Evolutionary conservation across 2,888 invertebrate species (phyloP).

Genomic region (Tetheella fluctuosa): DNA sequence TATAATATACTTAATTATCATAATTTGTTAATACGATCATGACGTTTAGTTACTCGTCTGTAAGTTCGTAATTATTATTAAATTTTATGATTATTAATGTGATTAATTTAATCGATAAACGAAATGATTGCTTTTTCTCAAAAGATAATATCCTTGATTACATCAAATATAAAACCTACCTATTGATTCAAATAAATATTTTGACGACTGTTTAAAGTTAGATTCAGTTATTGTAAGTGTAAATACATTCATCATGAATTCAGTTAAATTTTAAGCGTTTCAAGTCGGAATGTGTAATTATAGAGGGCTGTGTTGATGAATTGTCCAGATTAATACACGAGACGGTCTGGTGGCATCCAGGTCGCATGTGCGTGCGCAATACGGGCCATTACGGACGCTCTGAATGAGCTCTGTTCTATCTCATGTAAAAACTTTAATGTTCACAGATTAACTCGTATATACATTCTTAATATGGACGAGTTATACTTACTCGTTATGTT

Average conservation of each 20-base stretch:
- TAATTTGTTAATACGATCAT: not conserved
- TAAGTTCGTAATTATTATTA: not conserved
- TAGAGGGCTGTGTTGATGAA: slow-evolving; percentile 64
- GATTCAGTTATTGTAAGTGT: not conserved
- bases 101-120: not conserved
- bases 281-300: slow-evolving; percentile 49
- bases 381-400: slow-evolving; percentile 58
- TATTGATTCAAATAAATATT: not conserved
- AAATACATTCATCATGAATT: slow-evolving; percentile 23
- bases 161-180: not conserved
- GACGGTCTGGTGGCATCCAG: slow-evolving; percentile 74
- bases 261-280: slow-evolving; percentile 24
- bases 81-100: not conserved
- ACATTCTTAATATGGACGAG: slow-evolving; percentile 24
- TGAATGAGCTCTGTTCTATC: slow-evolving; percentile 68
- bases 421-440: slow-evolving; percentile 54
- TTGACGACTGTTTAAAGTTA: not conserved
- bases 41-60: not conserved
- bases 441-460: slow-evolving; percentile 47
- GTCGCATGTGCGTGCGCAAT: slow-evolving; percentile 67
- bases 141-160: not conserved
- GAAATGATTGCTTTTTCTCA: not conserved
- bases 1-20: not conserved
- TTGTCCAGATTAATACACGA: slow-evolving; percentile 70
- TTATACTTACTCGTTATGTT: slow-evolving; percentile 18